These are phyloP conservation scores for Apogon talboti DNA, from an alignment of 2,797 vertebrate species.

Conservation along the genomic window DNA sequence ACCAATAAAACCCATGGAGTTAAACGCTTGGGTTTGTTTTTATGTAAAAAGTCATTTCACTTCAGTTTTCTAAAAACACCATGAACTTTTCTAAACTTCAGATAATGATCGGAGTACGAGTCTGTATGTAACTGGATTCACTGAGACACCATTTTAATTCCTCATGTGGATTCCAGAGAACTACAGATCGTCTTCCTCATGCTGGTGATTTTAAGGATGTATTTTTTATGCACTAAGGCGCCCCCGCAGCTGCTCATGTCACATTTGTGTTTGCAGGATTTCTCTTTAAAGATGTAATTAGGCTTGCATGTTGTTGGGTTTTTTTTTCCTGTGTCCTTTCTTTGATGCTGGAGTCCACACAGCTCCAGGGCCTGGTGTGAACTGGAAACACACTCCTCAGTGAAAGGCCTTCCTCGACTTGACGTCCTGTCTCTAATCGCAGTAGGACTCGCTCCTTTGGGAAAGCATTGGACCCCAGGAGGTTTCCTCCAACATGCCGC, in stretches of 20 bases:
- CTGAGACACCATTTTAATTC: too few relatives aligned
- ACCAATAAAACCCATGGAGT: too few relatives aligned
- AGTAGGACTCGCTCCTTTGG: constrained; percentile 30
- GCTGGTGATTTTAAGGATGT: constrained; percentile 45
- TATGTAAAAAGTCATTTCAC: too few relatives aligned
- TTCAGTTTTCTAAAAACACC: too few relatives aligned
- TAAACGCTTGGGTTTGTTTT: too few relatives aligned
- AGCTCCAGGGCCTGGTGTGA: constrained; percentile 34
- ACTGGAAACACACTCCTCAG: constrained; percentile 27
- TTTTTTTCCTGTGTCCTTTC: too few relatives aligned
- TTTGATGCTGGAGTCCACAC: constrained; percentile 21
- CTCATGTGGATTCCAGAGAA: too few relatives aligned
- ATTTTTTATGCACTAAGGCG: constrained; percentile 29
- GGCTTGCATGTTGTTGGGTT: too few relatives aligned
- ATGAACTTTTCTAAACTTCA: too few relatives aligned
- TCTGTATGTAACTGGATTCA: too few relatives aligned
- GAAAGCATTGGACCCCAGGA: constrained; percentile 28
- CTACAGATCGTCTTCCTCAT: constrained; percentile 20
- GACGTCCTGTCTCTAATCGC: constrained; percentile 35
- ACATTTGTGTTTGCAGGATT: constrained; percentile 34
- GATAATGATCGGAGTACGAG: too few relatives aligned
- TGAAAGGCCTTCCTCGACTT: constrained; percentile 39
- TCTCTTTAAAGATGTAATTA: constrained; percentile 29
- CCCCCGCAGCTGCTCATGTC: constrained; percentile 26
- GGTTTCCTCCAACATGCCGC: constrained; percentile 27